A percentile compares a stretch with the other conserved stretches of the same genome.
Evolutionary conservation across 2,797 vertebrate species (phyloP).

Genomic region (Chaenodraco wilsoni): DNA sequence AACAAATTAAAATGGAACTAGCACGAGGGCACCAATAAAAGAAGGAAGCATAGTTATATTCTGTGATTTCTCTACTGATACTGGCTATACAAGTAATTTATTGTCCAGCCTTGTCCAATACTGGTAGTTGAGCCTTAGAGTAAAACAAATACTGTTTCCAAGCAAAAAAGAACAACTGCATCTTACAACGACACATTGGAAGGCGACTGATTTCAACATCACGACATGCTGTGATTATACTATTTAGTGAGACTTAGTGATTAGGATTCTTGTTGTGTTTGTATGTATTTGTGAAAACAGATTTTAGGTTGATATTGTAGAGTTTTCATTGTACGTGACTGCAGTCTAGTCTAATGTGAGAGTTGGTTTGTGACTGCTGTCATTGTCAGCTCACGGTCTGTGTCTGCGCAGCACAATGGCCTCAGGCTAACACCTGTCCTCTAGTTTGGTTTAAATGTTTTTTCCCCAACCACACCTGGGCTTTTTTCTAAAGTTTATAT

Average conservation of each 20-base stretch:
- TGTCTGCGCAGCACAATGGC: conserved; percentile 55
- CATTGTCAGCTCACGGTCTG: conserved; percentile 38
- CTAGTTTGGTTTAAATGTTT: conserved; percentile 42
- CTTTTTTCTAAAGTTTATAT: background rate
- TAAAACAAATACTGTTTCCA: background rate
- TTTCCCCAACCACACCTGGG: background rate
- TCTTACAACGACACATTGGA: background rate
- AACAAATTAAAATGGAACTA: no score
- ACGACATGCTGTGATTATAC: no score
- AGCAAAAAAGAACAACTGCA: conserved; percentile 2
- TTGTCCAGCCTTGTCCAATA: background rate
- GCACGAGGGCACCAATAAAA: no score
- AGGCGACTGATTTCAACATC: no score
- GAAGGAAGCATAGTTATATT: no score
- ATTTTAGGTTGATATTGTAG: background rate
- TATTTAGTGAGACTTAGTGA: no score
- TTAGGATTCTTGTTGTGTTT: background rate
- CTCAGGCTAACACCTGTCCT: conserved; percentile 53
- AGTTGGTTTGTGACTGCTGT: conserved; percentile 26
- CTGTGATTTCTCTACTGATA: no score
- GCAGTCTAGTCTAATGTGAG: conserved; percentile 25
- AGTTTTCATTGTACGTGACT: conserved; percentile 10
- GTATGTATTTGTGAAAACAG: background rate
- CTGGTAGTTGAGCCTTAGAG: background rate
- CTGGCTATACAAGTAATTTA: no score